These are phyloP conservation scores for Trypoxylon attenuatum DNA, from an alignment of 2,888 invertebrate species.

Conservation along the genomic window DNA sequence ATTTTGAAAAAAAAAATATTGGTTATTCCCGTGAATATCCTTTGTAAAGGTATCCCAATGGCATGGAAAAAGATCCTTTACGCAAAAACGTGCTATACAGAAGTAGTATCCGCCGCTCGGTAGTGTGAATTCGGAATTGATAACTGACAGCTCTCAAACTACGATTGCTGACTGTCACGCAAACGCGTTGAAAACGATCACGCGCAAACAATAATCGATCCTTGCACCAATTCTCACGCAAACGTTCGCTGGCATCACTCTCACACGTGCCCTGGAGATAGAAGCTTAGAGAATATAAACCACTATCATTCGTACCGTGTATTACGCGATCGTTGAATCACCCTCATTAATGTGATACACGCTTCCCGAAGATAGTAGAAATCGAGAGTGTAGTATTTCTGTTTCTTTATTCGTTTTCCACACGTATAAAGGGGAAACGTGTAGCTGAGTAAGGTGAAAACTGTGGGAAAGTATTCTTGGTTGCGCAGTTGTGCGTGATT, in stretches of 20 bases:
- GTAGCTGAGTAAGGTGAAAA: not conserved
- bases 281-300: conserved; percentile 10
- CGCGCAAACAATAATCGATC: conserved; percentile 35
- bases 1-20: too few species aligned
- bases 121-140: not conserved
- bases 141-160: not conserved
- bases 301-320: conserved; percentile 11
- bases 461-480: conserved; percentile 29
- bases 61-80: not conserved
- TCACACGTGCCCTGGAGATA: conserved; percentile 6
- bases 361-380: not conserved
- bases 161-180: conserved; percentile 36
- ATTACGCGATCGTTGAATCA: conserved; percentile 25
- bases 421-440: not conserved
- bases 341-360: conserved; percentile 20
- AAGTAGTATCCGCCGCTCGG: too few species aligned
- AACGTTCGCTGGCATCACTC: conserved; percentile 8
- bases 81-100: not conserved
- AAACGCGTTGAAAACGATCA: conserved; percentile 23
- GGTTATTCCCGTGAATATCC: too few species aligned
- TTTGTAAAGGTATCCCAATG: not conserved
- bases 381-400: not conserved
- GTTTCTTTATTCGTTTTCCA: not conserved
- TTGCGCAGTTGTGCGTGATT: not conserved
- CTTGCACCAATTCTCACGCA: conserved; percentile 40